Percentiles rank a stretch among this genome's conserved stretches.
Evolutionary conservation across 2,113 vertebrate genomes (phyloP).

Genomic region (Condylura cristata): DNA sequence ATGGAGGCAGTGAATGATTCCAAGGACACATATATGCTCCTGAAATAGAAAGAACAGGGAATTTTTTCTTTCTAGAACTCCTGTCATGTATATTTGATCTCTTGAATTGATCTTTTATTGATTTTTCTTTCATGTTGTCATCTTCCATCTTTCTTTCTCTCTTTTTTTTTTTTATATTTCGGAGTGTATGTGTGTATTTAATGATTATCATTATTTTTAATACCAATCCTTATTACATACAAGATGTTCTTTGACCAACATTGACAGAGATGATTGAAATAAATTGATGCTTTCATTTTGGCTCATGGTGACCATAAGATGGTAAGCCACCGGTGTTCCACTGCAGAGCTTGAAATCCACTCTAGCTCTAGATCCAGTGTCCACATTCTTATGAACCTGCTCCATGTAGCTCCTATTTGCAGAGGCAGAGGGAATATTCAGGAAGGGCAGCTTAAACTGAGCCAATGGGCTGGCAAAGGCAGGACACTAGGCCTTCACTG

Average conservation of each 20-base stretch:
- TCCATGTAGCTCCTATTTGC: background rate
- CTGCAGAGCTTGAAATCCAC: background rate
- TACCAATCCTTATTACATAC: background rate
- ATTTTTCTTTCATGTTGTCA: slow-evolving; percentile 24
- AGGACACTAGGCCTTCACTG: background rate
- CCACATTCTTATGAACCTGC: background rate
- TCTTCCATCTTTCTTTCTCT: background rate
- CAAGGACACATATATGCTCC: background rate
- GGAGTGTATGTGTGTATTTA: background rate
- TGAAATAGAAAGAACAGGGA: background rate
- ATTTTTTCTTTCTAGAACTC: background rate
- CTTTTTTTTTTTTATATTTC: slow-evolving; percentile 39
- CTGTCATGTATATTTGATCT: background rate
- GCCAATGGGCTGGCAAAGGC: background rate
- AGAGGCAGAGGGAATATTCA: background rate
- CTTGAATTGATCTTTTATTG: background rate
- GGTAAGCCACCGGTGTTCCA: background rate
- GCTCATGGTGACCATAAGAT: background rate
- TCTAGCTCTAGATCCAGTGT: background rate
- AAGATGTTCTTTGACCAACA: background rate
- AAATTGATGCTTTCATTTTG: background rate
- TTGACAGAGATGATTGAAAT: background rate
- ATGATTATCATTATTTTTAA: slow-evolving; percentile 18
- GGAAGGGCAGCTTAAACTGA: background rate
- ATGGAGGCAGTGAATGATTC: background rate